phyloP scores from a whole-genome alignment of 2,888 invertebrate genomes.

The Lissonota sp. region DNA sequence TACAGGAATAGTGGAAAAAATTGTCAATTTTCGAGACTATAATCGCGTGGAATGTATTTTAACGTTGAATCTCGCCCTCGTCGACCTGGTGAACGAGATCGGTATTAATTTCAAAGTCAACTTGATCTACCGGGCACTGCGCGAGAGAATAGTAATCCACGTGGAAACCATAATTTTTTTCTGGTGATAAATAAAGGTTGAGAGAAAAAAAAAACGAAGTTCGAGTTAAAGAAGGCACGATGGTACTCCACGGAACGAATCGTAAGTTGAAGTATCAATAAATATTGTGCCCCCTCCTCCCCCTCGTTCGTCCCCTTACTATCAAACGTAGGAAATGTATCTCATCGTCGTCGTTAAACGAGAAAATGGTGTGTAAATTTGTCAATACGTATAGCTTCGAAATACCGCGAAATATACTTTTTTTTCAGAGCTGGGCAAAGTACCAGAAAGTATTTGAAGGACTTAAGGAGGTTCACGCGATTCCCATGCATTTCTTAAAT shows the following conservation, averaged over 20 bases:
- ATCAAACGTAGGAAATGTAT: constrained; percentile 7
- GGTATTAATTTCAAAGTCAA: constrained; percentile 15
- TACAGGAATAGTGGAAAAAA: too few relatives aligned
- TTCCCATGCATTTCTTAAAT: too few relatives aligned
- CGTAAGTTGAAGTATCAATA: constrained; percentile 77
- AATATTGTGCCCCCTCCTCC: constrained; percentile 25
- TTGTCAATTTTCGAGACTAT: background rate
- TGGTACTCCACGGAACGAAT: constrained; percentile 83
- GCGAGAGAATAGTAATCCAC: background rate
- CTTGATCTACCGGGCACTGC: background rate
- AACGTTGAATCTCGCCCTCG: constrained; percentile 46
- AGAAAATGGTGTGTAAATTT: background rate
- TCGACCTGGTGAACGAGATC: constrained; percentile 58
- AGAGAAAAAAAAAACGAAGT: background rate
- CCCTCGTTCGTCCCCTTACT: background rate
- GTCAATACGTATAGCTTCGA: too few relatives aligned
- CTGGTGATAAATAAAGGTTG: constrained; percentile 15
- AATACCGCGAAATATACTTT: too few relatives aligned
- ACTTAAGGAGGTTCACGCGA: too few relatives aligned
- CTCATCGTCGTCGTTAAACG: constrained; percentile 15
- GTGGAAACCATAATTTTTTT: constrained; percentile 31
- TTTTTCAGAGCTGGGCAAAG: too few relatives aligned
- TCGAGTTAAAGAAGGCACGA: constrained; percentile 72
- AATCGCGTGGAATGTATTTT: constrained; percentile 43
- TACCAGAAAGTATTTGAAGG: too few relatives aligned